A percentile compares a stretch with the other conserved stretches of the same genome.
These are phyloP conservation scores for Rana temporaria DNA, from an alignment of 2,113 vertebrate genomes.

Conservation along the genomic window DNA sequence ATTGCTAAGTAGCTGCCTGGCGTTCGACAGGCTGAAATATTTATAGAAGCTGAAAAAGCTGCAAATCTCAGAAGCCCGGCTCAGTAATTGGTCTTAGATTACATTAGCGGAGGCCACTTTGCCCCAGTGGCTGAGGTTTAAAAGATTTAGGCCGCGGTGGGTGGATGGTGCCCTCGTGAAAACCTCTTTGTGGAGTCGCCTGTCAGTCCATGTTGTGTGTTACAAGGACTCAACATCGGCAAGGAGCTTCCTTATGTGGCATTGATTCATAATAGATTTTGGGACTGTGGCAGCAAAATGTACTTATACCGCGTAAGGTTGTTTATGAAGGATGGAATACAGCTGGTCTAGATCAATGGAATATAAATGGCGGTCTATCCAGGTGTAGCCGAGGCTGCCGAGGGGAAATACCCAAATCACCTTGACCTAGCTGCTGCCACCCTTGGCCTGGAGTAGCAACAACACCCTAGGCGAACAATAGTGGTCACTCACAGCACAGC, in stretches of 20 bases:
- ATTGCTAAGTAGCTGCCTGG: neutral
- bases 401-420: no score
- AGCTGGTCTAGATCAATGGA: no score
- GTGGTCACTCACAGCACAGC: no score
- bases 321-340: no score
- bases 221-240: neutral
- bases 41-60: slow-evolving; percentile 24
- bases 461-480: no score
- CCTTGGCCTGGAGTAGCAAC: no score
- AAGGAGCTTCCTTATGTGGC: neutral
- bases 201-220: neutral
- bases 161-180: neutral
- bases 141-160: neutral
- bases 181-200: neutral
- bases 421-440: no score
- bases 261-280: no score
- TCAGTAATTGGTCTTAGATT: slow-evolving; percentile 2
- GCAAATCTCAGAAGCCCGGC: neutral
- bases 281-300: no score
- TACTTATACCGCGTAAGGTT: no score
- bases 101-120: slow-evolving; percentile 3
- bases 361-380: no score
- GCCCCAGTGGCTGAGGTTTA: neutral
- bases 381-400: no score
- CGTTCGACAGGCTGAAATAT: neutral